Percentiles rank a stretch among this genome's conserved stretches.
Evolutionary conservation across 2,113 vertebrate genomes (phyloP).

Genomic region (Scytalopus superciliaris): DNA sequence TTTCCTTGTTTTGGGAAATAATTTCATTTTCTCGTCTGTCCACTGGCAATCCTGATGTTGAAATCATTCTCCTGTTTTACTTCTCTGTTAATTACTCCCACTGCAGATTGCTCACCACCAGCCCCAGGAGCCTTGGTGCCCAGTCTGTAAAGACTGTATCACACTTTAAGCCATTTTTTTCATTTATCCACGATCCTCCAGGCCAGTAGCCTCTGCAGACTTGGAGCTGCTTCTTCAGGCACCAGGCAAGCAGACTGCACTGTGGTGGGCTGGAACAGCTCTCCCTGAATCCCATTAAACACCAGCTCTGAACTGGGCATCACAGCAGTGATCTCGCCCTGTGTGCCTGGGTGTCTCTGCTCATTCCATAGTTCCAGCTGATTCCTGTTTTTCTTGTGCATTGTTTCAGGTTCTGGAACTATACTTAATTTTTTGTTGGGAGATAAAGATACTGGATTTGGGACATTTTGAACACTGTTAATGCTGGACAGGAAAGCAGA

Average conservation of each 20-base stretch:
- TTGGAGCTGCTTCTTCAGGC: background rate
- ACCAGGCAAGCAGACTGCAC: background rate
- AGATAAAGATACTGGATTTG: background rate
- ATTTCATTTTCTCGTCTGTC: background rate
- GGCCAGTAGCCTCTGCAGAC: background rate
- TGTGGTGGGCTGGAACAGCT: background rate
- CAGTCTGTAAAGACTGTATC: background rate
- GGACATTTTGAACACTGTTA: background rate
- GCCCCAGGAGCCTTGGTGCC: background rate
- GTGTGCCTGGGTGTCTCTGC: background rate
- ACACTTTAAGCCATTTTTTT: background rate
- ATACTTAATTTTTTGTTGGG: background rate
- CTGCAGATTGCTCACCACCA: background rate
- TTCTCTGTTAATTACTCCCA: background rate
- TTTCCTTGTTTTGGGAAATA: background rate
- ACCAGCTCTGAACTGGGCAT: background rate
- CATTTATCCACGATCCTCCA: background rate
- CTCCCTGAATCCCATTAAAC: background rate
- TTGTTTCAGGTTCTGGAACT: background rate
- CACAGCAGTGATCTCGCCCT: background rate
- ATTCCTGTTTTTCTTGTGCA: rapidly evolving
- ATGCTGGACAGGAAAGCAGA: background rate
- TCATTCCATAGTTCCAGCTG: rapidly evolving
- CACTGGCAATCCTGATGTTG: background rate
- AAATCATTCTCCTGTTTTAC: background rate